Conservation (phyloP, 2,113 vertebrate species). For the Porphyrio hochstetteri region DNA sequence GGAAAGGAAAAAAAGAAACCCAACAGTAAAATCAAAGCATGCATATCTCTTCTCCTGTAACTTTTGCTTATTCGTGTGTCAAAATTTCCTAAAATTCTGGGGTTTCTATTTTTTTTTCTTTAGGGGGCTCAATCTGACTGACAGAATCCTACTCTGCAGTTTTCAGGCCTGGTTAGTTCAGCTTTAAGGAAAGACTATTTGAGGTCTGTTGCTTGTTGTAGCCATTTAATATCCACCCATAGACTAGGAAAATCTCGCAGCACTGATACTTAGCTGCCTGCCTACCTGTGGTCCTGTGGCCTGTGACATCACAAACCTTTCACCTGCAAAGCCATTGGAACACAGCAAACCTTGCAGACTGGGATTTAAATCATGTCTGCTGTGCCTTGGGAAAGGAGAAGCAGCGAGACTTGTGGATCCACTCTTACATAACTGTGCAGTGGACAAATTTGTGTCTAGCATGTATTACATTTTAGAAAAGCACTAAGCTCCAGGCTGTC, state of each 20-base stretch:
- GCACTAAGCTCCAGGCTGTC: neutral
- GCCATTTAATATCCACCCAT: neutral
- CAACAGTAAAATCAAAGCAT: neutral
- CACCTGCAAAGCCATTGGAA: neutral
- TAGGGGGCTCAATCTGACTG: neutral
- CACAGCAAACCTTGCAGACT: neutral
- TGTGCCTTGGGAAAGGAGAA: constrained; percentile 13
- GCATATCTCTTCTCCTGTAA: neutral
- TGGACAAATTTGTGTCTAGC: neutral
- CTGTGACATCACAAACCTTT: neutral
- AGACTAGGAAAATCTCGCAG: neutral
- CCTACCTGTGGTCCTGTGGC: neutral
- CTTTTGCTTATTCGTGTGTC: neutral
- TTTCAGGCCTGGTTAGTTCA: neutral
- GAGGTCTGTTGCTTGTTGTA: neutral
- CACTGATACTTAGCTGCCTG: neutral
- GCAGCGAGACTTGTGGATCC: neutral
- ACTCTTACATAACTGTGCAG: neutral
- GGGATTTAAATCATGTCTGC: neutral
- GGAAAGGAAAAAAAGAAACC: neutral
- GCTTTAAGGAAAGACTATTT: neutral
- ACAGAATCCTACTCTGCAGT: neutral
- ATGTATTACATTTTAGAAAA: neutral
- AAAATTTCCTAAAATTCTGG: neutral
- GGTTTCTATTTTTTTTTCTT: neutral